phyloP scores from a whole-genome alignment of 2,888 invertebrate genomes.

The Ypsolopha sequella region DNA sequence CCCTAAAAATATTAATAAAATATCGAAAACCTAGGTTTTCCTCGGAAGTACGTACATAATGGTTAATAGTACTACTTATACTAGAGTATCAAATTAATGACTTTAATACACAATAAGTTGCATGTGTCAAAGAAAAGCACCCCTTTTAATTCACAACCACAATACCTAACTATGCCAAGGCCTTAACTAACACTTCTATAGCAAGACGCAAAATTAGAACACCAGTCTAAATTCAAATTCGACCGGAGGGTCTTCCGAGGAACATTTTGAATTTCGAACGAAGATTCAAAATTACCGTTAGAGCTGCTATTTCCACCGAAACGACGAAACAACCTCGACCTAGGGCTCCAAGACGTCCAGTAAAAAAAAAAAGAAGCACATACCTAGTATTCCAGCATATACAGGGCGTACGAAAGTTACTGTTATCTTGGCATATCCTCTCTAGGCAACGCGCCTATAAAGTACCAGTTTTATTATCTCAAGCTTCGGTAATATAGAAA shows the following conservation, averaged over 20 bases:
- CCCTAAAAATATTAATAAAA: too few species aligned
- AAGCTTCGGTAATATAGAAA: slow-evolving; percentile 36
- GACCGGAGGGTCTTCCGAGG: too few species aligned
- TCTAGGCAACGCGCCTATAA: slow-evolving; percentile 66
- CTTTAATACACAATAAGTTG: too few species aligned
- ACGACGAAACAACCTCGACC: slow-evolving; percentile 4
- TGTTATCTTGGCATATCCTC: slow-evolving; percentile 73
- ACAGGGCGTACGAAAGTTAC: slow-evolving; percentile 68
- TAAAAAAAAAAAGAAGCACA: slow-evolving; percentile 35
- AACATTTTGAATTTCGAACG: not conserved
- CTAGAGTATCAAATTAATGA: too few species aligned
- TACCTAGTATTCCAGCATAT: slow-evolving; percentile 28
- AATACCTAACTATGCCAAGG: too few species aligned
- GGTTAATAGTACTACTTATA: too few species aligned
- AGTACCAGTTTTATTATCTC: slow-evolving; percentile 55
- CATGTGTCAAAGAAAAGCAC: too few species aligned
- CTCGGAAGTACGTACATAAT: too few species aligned
- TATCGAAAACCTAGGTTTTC: too few species aligned
- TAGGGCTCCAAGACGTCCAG: slow-evolving; percentile 39
- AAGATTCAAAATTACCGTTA: not conserved
- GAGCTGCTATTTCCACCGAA: not conserved
- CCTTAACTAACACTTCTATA: not conserved
- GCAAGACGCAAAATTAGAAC: not conserved
- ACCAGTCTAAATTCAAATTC: not conserved
- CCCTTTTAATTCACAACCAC: too few species aligned